Percentiles rank a stretch among this genome's conserved stretches.
phyloP scores from a whole-genome alignment of 2,888 invertebrate species.

The Plemyria rubiginata region DNA sequence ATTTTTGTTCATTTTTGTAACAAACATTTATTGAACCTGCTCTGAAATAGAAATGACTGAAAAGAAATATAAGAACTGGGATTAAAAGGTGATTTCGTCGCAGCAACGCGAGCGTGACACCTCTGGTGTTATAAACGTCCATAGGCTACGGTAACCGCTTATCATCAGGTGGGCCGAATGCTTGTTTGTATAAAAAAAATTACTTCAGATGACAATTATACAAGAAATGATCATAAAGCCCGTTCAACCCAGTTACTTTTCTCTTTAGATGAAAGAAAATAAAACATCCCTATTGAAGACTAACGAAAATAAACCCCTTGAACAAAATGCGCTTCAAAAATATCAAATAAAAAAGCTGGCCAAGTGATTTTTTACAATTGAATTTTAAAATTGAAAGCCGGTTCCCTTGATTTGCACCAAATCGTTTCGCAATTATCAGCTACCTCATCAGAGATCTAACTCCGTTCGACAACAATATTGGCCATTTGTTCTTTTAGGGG shows the following conservation, averaged over 20 bases:
- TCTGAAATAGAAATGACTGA: not conserved
- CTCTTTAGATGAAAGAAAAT: too few relatives aligned
- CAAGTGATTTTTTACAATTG: not conserved
- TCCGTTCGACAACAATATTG: conserved; percentile 48
- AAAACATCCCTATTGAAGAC: too few relatives aligned
- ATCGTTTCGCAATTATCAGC: conserved; percentile 45
- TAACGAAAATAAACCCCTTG: not conserved
- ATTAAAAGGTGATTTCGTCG: not conserved
- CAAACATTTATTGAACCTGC: not conserved
- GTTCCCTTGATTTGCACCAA: conserved; percentile 29
- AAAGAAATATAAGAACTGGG: not conserved
- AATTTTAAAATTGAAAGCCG: conserved; percentile 10
- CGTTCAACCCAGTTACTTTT: too few relatives aligned
- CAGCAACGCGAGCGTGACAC: too few relatives aligned
- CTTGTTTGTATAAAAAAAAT: too few relatives aligned
- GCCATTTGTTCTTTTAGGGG: conserved; percentile 55
- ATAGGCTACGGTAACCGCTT: too few relatives aligned
- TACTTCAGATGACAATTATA: too few relatives aligned
- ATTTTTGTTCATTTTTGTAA: conserved; percentile 1
- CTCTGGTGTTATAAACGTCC: too few relatives aligned
- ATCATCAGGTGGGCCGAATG: too few relatives aligned
- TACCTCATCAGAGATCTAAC: conserved; percentile 41
- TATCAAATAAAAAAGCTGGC: not conserved
- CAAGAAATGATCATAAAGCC: too few relatives aligned
- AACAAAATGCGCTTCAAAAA: not conserved